Percentiles rank a stretch among this genome's conserved stretches.
Evolutionary conservation across 2,113 vertebrate species (phyloP).

Genomic region (Oncorhynchus masou): DNA sequence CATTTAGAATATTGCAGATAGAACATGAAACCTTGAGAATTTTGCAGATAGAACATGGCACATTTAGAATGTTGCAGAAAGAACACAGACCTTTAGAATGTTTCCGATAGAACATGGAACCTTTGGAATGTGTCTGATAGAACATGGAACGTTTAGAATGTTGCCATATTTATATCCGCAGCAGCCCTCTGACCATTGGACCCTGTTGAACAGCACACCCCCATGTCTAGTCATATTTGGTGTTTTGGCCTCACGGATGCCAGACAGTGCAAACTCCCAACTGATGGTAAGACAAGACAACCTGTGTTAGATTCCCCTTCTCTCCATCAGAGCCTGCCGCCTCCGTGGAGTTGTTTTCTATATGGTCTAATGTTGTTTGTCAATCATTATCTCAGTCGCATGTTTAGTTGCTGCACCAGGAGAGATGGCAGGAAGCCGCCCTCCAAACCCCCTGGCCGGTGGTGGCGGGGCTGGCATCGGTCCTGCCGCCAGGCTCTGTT

Average conservation of each 20-base stretch:
- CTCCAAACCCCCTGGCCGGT: slow-evolving; percentile 21
- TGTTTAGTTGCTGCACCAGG: not conserved
- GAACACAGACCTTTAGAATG: not conserved
- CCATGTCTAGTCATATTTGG: too few species aligned
- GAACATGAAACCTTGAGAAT: not conserved
- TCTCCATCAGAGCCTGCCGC: not conserved
- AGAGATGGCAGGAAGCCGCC: slow-evolving; percentile 34
- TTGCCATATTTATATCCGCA: too few species aligned
- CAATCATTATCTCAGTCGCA: not conserved
- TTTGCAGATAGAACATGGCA: not conserved
- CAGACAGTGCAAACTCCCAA: too few species aligned
- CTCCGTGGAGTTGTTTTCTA: too few species aligned
- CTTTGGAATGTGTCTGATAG: too few species aligned
- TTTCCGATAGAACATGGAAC: not conserved
- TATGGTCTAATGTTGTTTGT: slow-evolving; percentile 3
- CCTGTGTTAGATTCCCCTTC: not conserved
- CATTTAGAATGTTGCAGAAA: not conserved
- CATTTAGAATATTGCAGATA: not conserved
- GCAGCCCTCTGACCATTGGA: too few species aligned
- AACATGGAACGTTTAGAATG: too few species aligned
- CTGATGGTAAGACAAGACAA: not conserved
- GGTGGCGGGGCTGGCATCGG: slow-evolving; percentile 2
- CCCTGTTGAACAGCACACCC: too few species aligned
- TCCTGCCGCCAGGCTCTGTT: slow-evolving; percentile 50
- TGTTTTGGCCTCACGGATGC: too few species aligned